Evolutionary conservation across 2,888 invertebrate species (phyloP).

Genomic region (Diabrotica balteata): DNA sequence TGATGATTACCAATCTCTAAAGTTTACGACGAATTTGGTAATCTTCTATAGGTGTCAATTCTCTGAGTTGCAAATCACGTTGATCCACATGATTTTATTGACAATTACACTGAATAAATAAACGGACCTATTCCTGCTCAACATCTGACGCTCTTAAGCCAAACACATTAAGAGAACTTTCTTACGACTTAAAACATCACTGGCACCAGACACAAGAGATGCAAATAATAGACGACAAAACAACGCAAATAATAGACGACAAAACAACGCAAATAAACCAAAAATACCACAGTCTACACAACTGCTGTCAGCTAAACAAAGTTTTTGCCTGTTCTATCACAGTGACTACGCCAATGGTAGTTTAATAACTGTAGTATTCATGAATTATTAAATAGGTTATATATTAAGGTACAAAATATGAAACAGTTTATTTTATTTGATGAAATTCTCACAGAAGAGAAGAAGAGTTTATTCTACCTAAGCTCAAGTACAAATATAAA

Average conservation of each 20-base stretch:
- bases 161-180: too few relatives aligned
- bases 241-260: background rate
- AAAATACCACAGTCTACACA: background rate
- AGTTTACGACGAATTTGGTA: too few relatives aligned
- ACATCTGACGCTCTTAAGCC: too few relatives aligned
- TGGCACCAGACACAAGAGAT: background rate
- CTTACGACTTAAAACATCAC: background rate
- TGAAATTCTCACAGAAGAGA: conserved; percentile 5
- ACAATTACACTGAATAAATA: too few relatives aligned
- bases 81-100: too few relatives aligned
- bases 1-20: too few relatives aligned
- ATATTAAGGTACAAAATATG: background rate
- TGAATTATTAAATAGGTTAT: conserved; percentile 6
- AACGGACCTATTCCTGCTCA: too few relatives aligned
- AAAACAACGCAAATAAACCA: background rate
- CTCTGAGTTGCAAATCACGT: too few relatives aligned
- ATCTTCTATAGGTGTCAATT: too few relatives aligned
- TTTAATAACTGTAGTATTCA: background rate
- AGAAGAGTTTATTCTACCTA: background rate
- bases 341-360: background rate
- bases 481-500: too few relatives aligned
- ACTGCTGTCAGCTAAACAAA: background rate
- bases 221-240: background rate
- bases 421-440: background rate
- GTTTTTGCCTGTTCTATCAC: background rate